Evolutionary conservation across 2,888 invertebrate genomes (phyloP).

Genomic region (Liopterus haemorrhoidalis): DNA sequence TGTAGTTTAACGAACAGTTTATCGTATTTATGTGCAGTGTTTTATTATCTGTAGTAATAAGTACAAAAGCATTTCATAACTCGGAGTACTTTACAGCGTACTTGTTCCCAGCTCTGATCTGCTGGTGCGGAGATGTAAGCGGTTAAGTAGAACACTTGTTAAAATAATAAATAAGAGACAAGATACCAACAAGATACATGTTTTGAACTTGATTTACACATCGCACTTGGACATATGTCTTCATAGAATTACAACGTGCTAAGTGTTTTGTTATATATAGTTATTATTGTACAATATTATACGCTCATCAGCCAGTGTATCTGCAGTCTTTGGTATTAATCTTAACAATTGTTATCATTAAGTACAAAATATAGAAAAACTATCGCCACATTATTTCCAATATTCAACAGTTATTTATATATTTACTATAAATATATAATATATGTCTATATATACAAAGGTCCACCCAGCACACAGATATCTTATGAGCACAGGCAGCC

Average conservation of each 20-base stretch:
- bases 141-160: no score
- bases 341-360: slow-evolving; percentile 33
- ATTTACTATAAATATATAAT: slow-evolving; percentile 25
- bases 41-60: no score
- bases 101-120: no score
- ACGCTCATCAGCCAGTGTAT: slow-evolving; percentile 1
- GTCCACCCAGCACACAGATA: no score
- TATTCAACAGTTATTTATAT: slow-evolving; percentile 25
- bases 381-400: slow-evolving; percentile 42
- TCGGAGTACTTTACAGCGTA: no score
- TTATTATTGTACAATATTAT: slow-evolving; percentile 3
- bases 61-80: no score
- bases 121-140: no score
- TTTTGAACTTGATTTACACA: neutral
- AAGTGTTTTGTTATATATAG: slow-evolving; percentile 2
- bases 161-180: neutral
- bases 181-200: neutral
- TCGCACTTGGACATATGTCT: neutral
- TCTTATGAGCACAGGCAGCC: no score
- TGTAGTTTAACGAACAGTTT: no score
- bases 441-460: no score
- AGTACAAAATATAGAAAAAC: slow-evolving; percentile 40
- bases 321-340: slow-evolving; percentile 37
- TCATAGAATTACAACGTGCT: no score
- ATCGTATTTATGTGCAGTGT: no score